Conservation (phyloP, 2,113 vertebrate species). For the Dicrurus megarhynchus region DNA sequence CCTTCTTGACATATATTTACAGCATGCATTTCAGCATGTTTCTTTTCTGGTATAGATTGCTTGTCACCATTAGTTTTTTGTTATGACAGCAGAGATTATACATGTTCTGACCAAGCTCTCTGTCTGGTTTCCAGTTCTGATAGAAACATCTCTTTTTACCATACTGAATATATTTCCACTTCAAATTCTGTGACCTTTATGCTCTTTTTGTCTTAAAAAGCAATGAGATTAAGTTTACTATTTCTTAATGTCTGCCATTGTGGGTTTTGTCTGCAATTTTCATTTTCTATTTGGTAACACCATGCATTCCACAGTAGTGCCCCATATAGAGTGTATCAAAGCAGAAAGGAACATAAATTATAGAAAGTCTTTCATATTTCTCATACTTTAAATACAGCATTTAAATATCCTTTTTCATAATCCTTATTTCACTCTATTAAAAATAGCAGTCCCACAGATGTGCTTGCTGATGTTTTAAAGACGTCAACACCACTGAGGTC, state of each 20-base stretch:
- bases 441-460: not conserved
- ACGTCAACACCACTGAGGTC: not conserved
- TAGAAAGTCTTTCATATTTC: not conserved
- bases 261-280: not conserved
- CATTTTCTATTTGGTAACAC: not conserved
- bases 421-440: not conserved
- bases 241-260: not conserved
- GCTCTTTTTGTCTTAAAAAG: not conserved
- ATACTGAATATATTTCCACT: not conserved
- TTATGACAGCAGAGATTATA: conserved; percentile 53
- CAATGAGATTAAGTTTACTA: not conserved
- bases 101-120: not conserved
- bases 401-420: not conserved
- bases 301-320: not conserved
- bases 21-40: not conserved
- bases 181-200: not conserved
- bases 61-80: conserved; percentile 48
- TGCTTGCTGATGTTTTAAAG: not conserved
- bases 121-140: not conserved
- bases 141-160: not conserved
- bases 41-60: conserved; percentile 32
- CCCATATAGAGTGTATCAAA: not conserved
- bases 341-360: not conserved
- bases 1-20: conserved; percentile 32
- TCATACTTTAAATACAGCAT: not conserved